Conservation (phyloP, 2,797 vertebrate genomes). For the Acanthis flammea region DNA sequence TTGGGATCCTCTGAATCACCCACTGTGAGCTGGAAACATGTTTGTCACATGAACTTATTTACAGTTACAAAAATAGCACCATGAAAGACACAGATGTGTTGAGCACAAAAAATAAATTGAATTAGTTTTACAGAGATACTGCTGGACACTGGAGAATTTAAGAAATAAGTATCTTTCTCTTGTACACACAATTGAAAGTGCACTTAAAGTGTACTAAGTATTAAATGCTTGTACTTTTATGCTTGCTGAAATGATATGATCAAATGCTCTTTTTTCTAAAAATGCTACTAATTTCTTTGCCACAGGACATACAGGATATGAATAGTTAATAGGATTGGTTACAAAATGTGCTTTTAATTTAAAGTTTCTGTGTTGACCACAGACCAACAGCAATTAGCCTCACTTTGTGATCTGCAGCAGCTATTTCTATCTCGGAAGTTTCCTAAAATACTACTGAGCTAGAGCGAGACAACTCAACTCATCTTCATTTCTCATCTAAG, state of each 20-base stretch:
- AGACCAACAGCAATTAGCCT: not conserved
- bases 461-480: not conserved
- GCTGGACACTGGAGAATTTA: not conserved
- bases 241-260: not conserved
- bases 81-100: conserved; percentile 50
- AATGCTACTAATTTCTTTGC: not conserved
- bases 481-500: not conserved
- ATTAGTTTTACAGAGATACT: not conserved
- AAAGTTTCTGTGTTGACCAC: not conserved
- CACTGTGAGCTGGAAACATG: conserved; percentile 21
- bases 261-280: not conserved
- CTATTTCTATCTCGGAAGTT: conserved; percentile 7
- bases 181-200: not conserved
- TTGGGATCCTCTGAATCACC: conserved; percentile 48
- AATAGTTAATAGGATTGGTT: not conserved
- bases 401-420: not conserved
- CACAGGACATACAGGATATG: not conserved
- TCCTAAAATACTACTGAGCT: conserved; percentile 14
- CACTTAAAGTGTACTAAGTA: not conserved
- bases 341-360: not conserved
- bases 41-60: conserved; percentile 59
- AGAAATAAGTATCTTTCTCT: not conserved
- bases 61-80: conserved; percentile 49
- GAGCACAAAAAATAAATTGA: not conserved
- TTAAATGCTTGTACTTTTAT: not conserved